Base-by-base conservation (phyloP, 2,888 invertebrate genomes). In the Epinotia demarniana region DNA sequence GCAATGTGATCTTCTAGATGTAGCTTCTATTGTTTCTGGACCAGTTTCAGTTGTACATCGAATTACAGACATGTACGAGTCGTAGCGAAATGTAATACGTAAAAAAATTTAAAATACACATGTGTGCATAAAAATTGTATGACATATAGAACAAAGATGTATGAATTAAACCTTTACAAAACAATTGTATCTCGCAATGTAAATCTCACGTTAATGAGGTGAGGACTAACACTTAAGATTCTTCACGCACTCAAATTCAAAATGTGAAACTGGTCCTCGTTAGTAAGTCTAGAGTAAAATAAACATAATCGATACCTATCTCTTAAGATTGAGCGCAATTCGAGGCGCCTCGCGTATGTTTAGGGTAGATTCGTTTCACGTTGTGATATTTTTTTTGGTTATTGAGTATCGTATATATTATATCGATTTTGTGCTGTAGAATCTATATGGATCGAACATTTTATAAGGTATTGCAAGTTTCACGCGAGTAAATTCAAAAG, bases 1-100 rank as follows among this genome's bases (percentile, higher is more conserved):
- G 87, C 90, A 90, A 88, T 92, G 92, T 93, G 92, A 92, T 93
- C 91, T 92, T 91, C 86, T 92, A 93, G 90, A 80, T 79, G 80
- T 87, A 88, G 85, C 82, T 83, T 83, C 78, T 83, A 80, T 81
- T 82, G 74, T 79, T 83, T 83, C 79, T 81, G 83, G 85, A 81
- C 83, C 86, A 83, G 84, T 86, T 81, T 80, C 78, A 75, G 67
- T 23, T 49, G 61, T 75, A 72, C 71, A 72, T 75, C 66, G 71
- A 75, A 75, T 19, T 49, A 33, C 57, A 11, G 43, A 46, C 19
- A 11, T 46, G 49, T 16, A 49, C 49, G 6, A 33, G 9, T n/a
- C 13, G n/a, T 53, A 8, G 53, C 53, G 16, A n/a, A 16, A 53
- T n/a, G 1, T n/a, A 53, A 13, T 49, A 16, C 49, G 16, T 49